These are phyloP conservation scores for Temnothorax longispinosus DNA, from an alignment of 1,140 invertebrate species.

Conservation along the genomic window DNA sequence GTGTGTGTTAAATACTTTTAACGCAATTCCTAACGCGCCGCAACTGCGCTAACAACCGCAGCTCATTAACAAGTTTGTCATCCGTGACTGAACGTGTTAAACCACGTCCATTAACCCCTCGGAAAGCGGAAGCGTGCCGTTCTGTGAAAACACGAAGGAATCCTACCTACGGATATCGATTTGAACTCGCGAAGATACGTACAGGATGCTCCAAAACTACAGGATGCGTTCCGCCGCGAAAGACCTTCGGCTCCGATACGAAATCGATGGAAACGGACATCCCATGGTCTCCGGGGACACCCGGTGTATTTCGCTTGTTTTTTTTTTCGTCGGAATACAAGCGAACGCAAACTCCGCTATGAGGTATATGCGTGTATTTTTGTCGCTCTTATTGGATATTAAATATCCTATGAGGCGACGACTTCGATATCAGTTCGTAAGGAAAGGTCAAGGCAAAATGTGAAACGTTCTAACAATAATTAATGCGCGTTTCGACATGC, in stretches of 20 bases:
- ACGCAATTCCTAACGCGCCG: conserved; percentile 8
- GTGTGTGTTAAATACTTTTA: conserved; percentile 33
- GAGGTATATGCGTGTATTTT: conserved; percentile 49
- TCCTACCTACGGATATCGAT: conserved; percentile 35
- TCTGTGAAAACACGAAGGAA: conserved; percentile 7
- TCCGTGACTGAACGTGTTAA: conserved; percentile 43
- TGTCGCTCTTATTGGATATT: conserved; percentile 60
- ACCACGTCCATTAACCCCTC: conserved; percentile 39
- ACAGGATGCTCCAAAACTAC: not conserved
- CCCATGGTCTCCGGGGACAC: not conserved
- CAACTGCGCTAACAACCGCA: conserved; percentile 35
- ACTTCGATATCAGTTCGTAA: conserved; percentile 53
- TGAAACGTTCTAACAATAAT: conserved; percentile 58
- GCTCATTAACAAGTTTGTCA: conserved; percentile 57
- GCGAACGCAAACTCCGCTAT: not conserved
- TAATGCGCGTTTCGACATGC: conserved; percentile 52
- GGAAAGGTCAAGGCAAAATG: conserved; percentile 55
- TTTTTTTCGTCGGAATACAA: not conserved
- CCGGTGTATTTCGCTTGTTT: not conserved
- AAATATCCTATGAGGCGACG: conserved; percentile 57
- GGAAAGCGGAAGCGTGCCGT: conserved; percentile 39
- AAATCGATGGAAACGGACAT: not conserved
- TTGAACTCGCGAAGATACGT: not conserved
- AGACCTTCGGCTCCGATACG: not conserved
- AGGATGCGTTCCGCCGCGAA: not conserved